Evolutionary conservation across 2,888 invertebrate genomes (phyloP).

Genomic region (Noctua comes): DNA sequence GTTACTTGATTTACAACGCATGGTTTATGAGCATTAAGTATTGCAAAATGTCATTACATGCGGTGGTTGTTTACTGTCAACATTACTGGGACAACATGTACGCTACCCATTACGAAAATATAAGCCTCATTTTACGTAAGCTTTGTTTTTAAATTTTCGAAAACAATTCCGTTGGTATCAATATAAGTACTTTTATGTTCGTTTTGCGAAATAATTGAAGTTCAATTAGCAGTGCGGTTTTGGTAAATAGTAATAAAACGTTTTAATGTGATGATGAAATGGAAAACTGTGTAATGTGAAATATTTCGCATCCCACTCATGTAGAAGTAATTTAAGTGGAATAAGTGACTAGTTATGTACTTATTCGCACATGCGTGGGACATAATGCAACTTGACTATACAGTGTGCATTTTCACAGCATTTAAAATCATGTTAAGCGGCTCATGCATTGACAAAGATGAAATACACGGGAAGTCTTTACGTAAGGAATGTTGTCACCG

Average conservation of each 20-base stretch:
- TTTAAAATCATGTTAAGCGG: slow-evolving; percentile 40
- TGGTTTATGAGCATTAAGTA: slow-evolving; percentile 53
- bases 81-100: slow-evolving; percentile 50
- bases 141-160: slow-evolving; percentile 54
- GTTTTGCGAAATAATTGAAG: slow-evolving; percentile 38
- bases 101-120: slow-evolving; percentile 64
- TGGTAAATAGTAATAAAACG: slow-evolving; percentile 19
- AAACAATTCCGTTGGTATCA: slow-evolving; percentile 41
- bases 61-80: slow-evolving; percentile 52
- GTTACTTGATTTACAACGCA: slow-evolving; percentile 61
- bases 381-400: slow-evolving; percentile 27
- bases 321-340: slow-evolving; percentile 34
- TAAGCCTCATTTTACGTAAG: slow-evolving; percentile 64
- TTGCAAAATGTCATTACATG: slow-evolving; percentile 65
- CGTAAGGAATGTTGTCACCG: slow-evolving; percentile 21
- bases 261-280: slow-evolving; percentile 19
- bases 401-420: slow-evolving; percentile 39
- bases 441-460: slow-evolving; percentile 9
- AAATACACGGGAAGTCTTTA: slow-evolving; percentile 38
- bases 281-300: slow-evolving; percentile 16
- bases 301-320: slow-evolving; percentile 40
- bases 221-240: slow-evolving; percentile 45
- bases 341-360: slow-evolving; percentile 22
- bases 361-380: slow-evolving; percentile 29
- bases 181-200: slow-evolving; percentile 46